Percentiles rank a stretch among this genome's conserved stretches.
These are phyloP conservation scores for Pardalotus punctatus DNA, from an alignment of 2,113 vertebrate genomes.

Conservation along the genomic window DNA sequence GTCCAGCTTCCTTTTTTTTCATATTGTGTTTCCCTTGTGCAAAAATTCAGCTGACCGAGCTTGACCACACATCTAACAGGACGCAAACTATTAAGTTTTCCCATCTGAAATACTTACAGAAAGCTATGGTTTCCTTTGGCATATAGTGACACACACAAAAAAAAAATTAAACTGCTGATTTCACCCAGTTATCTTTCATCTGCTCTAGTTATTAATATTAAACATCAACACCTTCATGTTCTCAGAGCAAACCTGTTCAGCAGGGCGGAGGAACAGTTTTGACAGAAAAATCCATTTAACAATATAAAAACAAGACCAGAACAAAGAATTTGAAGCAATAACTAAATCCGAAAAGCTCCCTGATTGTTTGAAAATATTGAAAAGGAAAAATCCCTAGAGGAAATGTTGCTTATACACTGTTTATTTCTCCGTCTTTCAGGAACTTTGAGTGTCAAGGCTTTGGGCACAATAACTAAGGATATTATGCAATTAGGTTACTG, in stretches of 20 bases:
- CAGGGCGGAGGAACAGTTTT: not conserved
- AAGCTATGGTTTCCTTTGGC: not conserved
- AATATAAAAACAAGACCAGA: not conserved
- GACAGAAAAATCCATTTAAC: not conserved
- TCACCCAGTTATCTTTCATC: not conserved
- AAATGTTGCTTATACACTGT: not conserved
- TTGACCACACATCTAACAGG: not conserved
- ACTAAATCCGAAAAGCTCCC: not conserved
- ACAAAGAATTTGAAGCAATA: not conserved
- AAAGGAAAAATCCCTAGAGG: not conserved
- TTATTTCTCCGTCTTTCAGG: not conserved
- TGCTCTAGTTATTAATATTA: not conserved
- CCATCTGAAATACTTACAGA: not conserved
- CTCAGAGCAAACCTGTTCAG: not conserved
- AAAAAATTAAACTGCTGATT: not conserved
- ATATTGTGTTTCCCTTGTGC: not conserved
- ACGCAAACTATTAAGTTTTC: not conserved
- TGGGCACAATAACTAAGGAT: not conserved
- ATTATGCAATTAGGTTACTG: not conserved
- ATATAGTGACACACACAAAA: not conserved
- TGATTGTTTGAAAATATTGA: not conserved
- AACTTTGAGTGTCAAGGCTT: not conserved
- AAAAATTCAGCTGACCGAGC: not conserved
- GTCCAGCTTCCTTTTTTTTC: not conserved
- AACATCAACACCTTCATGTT: not conserved